Conservation (phyloP, 2,888 invertebrate genomes). For the Hypselothyrea guttata region DNA sequence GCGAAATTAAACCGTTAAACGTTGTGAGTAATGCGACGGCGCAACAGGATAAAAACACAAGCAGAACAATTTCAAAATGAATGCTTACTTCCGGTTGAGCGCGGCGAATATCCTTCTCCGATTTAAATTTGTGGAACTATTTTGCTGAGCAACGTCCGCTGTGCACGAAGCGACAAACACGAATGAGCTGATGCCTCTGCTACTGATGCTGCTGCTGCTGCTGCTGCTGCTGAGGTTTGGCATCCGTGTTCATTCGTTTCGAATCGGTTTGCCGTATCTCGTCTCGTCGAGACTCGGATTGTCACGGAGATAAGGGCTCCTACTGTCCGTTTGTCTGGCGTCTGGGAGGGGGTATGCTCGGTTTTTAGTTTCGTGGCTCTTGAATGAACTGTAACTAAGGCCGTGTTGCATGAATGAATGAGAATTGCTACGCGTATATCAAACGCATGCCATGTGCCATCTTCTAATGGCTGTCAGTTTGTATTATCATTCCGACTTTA, state of each 20-base stretch:
- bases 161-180: constrained; percentile 62
- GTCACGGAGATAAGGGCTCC: neutral
- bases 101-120: constrained; percentile 32
- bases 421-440: constrained; percentile 66
- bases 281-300: neutral
- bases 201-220: constrained; percentile 25
- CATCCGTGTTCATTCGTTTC: constrained; percentile 42
- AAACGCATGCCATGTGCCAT: constrained; percentile 58
- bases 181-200: constrained; percentile 55
- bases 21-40: constrained; percentile 63
- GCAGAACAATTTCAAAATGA: constrained; percentile 36
- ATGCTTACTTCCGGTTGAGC: constrained; percentile 72
- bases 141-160: constrained; percentile 59
- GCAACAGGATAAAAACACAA: constrained; percentile 62
- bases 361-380: neutral
- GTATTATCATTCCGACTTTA: constrained; percentile 50
- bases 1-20: constrained; percentile 9
- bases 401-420: constrained; percentile 48
- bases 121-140: constrained; percentile 11
- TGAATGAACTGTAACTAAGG: constrained; percentile 35
- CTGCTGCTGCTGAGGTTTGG: constrained; percentile 16
- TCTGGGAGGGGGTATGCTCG: neutral
- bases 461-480: constrained; percentile 57
- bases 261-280: neutral
- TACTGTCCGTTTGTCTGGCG: constrained; percentile 13